Base-by-base conservation (phyloP, 2,113 vertebrate species). In the Ardeotis arabs region DNA sequence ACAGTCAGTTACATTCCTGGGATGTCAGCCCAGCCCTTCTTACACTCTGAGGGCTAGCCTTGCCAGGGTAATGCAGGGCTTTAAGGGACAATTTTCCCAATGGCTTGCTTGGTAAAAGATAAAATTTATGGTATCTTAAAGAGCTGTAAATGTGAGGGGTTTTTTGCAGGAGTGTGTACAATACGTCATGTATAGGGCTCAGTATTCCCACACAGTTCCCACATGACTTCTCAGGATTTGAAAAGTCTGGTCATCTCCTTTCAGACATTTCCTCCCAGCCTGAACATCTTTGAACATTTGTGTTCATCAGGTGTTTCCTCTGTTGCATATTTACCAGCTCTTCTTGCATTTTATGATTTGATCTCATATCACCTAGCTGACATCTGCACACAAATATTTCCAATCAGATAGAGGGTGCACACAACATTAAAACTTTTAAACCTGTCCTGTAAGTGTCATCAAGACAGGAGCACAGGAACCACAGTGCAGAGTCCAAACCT, bases 401-500 rank as follows among this genome's bases (percentile, higher is more conserved):
- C 41, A 41, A 79, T 93, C 95, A 95, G 89, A 75, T 92, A 97
- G 50, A 96, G 96, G 96, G 96, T 98, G 97, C 97, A 97, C 96
- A 98, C 96, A 98, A 97, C 95, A 97, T 98, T 95, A 98, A 96
- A 98, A 97, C 93, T 96, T 94, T 97, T 97, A 97, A 95, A 96
- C 97, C 97, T 98, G 96, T 95, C 98, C 97, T 97, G 93, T 94
- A 98, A 98, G 96, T 98, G 97, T 98, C 97, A 98, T 97, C 98
- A 98, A 98, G 98, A 98, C 98, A 98, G 98, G 97, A 98, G 97
- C 97, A 98, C 96, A 95, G 97, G 98, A 98, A 98, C 95, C 98
- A 98, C 97, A 98, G 98, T 98, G 97, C 97, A 98, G 97, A 98
- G 97, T 98, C 98, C 98, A 98, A 98, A 98, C 98, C 98, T 98